phyloP scores from a whole-genome alignment of 2,113 vertebrate genomes.

The Mormyrus iriodes region DNA sequence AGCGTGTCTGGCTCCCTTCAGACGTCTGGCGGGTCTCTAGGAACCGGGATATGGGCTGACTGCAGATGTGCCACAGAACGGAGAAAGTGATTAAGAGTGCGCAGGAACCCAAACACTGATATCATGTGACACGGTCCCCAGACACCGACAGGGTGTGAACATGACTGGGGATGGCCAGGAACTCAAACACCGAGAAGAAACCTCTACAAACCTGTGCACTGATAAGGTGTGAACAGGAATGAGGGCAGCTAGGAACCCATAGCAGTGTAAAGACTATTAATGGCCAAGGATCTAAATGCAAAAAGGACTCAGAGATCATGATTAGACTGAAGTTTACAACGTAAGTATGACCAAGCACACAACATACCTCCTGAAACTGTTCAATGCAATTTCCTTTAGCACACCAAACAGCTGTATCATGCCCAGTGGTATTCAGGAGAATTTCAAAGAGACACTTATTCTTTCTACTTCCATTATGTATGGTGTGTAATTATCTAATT shows the following conservation, averaged over 20 bases:
- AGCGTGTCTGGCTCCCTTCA: not conserved
- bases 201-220: not conserved
- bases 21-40: not conserved
- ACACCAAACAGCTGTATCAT: not conserved
- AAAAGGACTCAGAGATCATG: not conserved
- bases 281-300: not conserved
- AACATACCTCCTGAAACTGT: not conserved
- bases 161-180: not conserved
- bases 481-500: constrained; percentile 18
- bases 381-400: not conserved
- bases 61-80: not conserved
- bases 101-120: not conserved
- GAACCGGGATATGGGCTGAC: not conserved
- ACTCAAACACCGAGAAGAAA: not conserved
- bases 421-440: not conserved
- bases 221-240: not conserved
- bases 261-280: not conserved
- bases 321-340: not conserved
- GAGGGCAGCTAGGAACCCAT: not conserved
- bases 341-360: not conserved
- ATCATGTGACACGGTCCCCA: not conserved
- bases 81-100: not conserved
- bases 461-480: not conserved
- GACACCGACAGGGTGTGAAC: not conserved
- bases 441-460: not conserved